Percentiles rank a stretch among this genome's conserved stretches.
Evolutionary conservation across 2,797 vertebrate genomes (phyloP).

Genomic region (Erpetoichthys calabaricus): DNA sequence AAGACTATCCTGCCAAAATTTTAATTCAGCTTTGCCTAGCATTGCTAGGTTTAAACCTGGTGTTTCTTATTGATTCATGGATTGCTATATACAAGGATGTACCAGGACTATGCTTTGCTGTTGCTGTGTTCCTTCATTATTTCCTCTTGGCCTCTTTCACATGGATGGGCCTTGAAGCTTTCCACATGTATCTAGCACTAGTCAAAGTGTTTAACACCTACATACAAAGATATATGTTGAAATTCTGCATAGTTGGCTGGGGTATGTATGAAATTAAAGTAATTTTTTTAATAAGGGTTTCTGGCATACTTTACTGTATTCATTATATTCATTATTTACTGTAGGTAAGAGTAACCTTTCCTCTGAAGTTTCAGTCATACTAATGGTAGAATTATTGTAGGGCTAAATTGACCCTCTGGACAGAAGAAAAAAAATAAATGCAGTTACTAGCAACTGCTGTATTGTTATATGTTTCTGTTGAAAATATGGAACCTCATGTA

Average conservation of each 20-base stretch:
- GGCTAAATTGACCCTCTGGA: too few species aligned
- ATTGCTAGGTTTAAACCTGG: slow-evolving; percentile 73
- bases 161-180: slow-evolving; percentile 90
- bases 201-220: slow-evolving; percentile 90
- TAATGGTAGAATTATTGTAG: too few species aligned
- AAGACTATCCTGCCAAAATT: slow-evolving; percentile 90
- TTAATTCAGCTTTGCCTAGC: slow-evolving; percentile 80
- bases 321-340: too few species aligned
- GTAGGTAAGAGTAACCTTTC: too few species aligned
- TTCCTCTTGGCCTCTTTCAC: slow-evolving; percentile 88
- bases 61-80: slow-evolving; percentile 80
- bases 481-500: too few species aligned
- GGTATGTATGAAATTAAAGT: slow-evolving; percentile 54
- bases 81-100: slow-evolving; percentile 50
- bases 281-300: not conserved
- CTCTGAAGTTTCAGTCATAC: too few species aligned
- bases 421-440: too few species aligned
- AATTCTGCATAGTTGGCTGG: slow-evolving; percentile 80
- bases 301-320: too few species aligned
- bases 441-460: too few species aligned
- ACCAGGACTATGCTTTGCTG: slow-evolving; percentile 64
- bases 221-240: slow-evolving; percentile 81
- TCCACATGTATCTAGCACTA: slow-evolving; percentile 91
- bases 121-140: slow-evolving; percentile 86
- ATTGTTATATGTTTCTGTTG: too few species aligned